These are phyloP conservation scores for Dromius quadrimaculatus DNA, from an alignment of 2,888 invertebrate genomes.

Conservation along the genomic window DNA sequence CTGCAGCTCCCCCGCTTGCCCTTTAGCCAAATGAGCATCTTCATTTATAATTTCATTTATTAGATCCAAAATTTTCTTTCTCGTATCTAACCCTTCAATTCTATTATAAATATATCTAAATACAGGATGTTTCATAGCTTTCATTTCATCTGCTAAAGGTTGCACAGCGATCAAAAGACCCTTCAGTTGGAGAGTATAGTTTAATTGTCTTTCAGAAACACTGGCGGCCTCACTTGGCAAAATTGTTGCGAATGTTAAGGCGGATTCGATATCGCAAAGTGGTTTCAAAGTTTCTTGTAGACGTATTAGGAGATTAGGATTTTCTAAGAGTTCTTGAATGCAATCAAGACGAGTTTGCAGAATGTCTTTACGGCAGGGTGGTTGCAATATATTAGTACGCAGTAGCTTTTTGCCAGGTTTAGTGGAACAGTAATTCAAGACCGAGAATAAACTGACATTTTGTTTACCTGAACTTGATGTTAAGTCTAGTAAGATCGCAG, in stretches of 20 bases:
- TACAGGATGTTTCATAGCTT: constrained; percentile 64
- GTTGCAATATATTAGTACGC: constrained; percentile 85
- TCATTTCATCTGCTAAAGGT: constrained; percentile 72
- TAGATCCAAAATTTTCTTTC: constrained; percentile 58
- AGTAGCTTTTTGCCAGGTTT: constrained; percentile 81
- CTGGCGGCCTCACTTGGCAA: constrained; percentile 67
- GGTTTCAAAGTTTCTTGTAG: constrained; percentile 73
- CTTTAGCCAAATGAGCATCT: constrained; percentile 71
- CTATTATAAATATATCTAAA: constrained; percentile 17
- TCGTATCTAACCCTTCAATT: constrained; percentile 52
- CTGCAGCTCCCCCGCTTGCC: constrained; percentile 71
- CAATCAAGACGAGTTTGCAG: constrained; percentile 80
- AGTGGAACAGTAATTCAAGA: constrained; percentile 79
- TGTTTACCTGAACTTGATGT: constrained; percentile 55
- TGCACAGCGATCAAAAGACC: constrained; percentile 80
- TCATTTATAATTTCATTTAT: constrained; percentile 70
- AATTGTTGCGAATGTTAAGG: constrained; percentile 74
- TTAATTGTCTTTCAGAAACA: constrained; percentile 81
- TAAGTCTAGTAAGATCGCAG: constrained; percentile 24
- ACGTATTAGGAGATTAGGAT: constrained; percentile 71
- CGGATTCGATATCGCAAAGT: constrained; percentile 82
- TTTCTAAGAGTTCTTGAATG: constrained; percentile 80
- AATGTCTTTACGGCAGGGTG: constrained; percentile 75
- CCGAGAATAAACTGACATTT: constrained; percentile 72
- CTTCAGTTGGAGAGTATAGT: constrained; percentile 82